Conservation (phyloP, 2,888 invertebrate species). For the Cylloceria caligata region DNA sequence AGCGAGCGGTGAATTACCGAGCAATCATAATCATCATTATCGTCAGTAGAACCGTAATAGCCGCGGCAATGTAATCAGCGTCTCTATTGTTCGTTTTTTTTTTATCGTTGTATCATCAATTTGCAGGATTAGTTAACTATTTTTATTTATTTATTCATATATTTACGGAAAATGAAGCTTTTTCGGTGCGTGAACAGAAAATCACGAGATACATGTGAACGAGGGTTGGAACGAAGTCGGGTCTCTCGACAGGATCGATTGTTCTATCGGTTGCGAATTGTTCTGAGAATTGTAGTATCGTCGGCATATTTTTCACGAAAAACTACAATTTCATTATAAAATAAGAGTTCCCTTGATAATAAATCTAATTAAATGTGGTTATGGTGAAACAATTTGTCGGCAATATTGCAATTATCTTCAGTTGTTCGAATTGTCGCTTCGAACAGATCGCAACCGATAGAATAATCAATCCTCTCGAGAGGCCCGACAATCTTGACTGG, state of each 20-base stretch:
- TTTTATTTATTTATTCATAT: not conserved
- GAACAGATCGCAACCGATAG: slow-evolving; percentile 25
- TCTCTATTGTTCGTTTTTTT: slow-evolving; percentile 31
- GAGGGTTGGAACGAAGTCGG: no score
- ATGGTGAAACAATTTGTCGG: not conserved
- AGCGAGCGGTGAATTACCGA: slow-evolving; percentile 48
- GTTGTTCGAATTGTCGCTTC: not conserved
- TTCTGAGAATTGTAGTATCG: no score
- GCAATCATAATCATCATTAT: slow-evolving; percentile 74
- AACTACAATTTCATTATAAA: not conserved
- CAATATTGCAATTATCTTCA: no score
- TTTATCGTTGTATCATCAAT: not conserved
- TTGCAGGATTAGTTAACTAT: not conserved
- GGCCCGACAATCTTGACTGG: slow-evolving; percentile 74
- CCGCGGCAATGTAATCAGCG: slow-evolving; percentile 43
- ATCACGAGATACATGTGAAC: not conserved
- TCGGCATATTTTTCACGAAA: not conserved
- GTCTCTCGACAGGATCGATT: no score
- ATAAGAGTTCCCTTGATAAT: no score
- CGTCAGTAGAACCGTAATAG: slow-evolving; percentile 66
- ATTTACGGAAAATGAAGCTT: not conserved
- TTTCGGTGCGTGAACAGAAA: not conserved
- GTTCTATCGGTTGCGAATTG: no score
- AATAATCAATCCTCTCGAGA: slow-evolving; percentile 51
- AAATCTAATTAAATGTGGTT: no score